Evolutionary conservation across 2,888 invertebrate genomes (phyloP), one percentile per base, ranked within the genome.

Genomic region (Gasteruption jaculator): DNA sequence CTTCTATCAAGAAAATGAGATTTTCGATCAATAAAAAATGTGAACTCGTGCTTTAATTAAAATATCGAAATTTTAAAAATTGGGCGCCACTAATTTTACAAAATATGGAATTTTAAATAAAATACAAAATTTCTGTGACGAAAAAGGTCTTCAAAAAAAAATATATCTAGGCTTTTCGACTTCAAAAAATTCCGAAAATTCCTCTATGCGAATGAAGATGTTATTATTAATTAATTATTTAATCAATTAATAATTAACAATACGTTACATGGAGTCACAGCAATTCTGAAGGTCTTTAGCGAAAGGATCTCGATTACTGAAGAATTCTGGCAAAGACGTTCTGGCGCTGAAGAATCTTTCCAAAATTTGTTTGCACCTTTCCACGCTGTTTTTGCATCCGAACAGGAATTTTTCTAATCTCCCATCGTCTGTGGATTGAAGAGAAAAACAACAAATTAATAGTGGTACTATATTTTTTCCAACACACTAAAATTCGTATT

Each of bases 381-480:
- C 71, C 8, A 71, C 46, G 43, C 66, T 71, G 49, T 71, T 71
- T 50, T 72, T 72, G 48, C 71, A 72, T 3, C 71, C 65, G 34
- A 67, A 70, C 16, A 72, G 52, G 44, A 72, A 71, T 26, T 61
- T 60, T 34, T 65, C 68, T 33, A 71, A 46, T 46, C 65, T 63
- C 4, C 39, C 49, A 11, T 71, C 68, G 32, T 71, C 71, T 71
- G 50, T 1, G n/a, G n/a, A n/a, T n/a, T n/a, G n/a, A n/a, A n/a
- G n/a, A n/a, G n/a, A n/a, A n/a, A n/a, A n/a, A n/a, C n/a, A n/a
- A n/a, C n/a, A n/a, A n/a, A n/a, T n/a, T n/a, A n/a, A n/a, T n/a
- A n/a, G n/a, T n/a, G n/a, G n/a, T n/a, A n/a, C n/a, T n/a, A n/a
- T n/a, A n/a, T n/a, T n/a, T n/a, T n/a, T n/a, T n/a, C n/a, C n/a